These are phyloP conservation scores for Piscicola geometra DNA, from an alignment of 2,888 invertebrate genomes.

Conservation along the genomic window DNA sequence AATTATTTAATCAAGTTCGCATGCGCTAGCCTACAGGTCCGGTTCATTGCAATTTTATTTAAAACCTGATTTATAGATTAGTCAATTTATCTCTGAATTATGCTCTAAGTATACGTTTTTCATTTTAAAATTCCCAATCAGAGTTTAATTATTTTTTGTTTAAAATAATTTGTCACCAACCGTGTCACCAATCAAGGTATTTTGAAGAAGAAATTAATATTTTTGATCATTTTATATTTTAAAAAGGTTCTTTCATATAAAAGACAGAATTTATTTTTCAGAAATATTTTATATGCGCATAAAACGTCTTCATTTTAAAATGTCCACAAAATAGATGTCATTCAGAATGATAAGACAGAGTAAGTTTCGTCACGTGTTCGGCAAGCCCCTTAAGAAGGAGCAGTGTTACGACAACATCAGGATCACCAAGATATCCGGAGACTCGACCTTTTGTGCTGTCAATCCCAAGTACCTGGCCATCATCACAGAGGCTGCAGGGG, in stretches of 20 bases:
- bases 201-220: neutral
- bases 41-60: neutral
- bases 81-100: neutral
- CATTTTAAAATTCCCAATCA: neutral
- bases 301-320: too few species aligned
- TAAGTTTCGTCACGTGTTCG: slow-evolving; percentile 93
- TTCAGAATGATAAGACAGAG: slow-evolving; percentile 75
- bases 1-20: neutral
- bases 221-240: neutral
- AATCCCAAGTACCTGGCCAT: slow-evolving; percentile 92
- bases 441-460: slow-evolving; percentile 87
- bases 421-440: slow-evolving; percentile 87
- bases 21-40: neutral
- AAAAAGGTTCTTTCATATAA: neutral
- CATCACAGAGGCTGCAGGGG: slow-evolving; percentile 82
- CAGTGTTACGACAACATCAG: slow-evolving; percentile 87
- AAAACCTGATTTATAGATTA: neutral
- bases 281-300: neutral
- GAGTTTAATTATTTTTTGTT: neutral
- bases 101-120: neutral
- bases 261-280: neutral
- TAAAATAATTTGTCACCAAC: neutral
- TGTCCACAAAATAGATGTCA: too few species aligned
- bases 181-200: slow-evolving; percentile 15
- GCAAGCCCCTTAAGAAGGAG: slow-evolving; percentile 80